Percentiles rank a stretch among this genome's conserved stretches.
phyloP scores from a whole-genome alignment of 2,888 invertebrate species.

The Eugnorisma glareosa region DNA sequence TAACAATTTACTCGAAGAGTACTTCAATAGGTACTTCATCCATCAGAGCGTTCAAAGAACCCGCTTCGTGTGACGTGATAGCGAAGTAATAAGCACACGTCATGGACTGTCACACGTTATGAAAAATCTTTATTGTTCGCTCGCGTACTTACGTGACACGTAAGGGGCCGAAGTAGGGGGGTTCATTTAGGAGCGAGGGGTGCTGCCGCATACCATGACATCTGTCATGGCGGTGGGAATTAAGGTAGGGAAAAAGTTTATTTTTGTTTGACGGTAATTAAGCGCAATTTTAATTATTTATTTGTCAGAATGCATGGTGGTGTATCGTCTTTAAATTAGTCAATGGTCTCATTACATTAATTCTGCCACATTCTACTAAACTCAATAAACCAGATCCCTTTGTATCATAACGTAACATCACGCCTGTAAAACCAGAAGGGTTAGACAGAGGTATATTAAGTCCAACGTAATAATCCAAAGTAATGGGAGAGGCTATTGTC shows the following conservation, averaged over 20 bases:
- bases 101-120: constrained; percentile 49
- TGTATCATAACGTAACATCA: not conserved
- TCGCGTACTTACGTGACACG: constrained; percentile 24
- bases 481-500: not conserved
- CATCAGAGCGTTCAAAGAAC: constrained; percentile 31
- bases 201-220: not conserved
- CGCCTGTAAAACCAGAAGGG: not conserved
- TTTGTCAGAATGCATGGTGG: not conserved
- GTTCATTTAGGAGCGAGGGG: constrained; percentile 10
- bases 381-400: not conserved
- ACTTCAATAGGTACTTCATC: constrained; percentile 17
- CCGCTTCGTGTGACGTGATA: constrained; percentile 7
- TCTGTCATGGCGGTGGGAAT: not conserved
- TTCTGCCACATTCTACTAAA: not conserved
- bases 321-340: not conserved
- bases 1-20: not conserved
- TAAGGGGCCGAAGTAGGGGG: not conserved
- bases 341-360: not conserved
- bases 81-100: constrained; percentile 47
- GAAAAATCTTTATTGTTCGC: constrained; percentile 58
- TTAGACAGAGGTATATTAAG: not conserved
- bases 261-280: constrained; percentile 7
- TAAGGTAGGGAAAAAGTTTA: not conserved
- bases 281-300: not conserved
- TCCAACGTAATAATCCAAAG: not conserved